A percentile compares a stretch with the other conserved stretches of the same genome.
phyloP scores from a whole-genome alignment of 2,888 invertebrate genomes.

The Eupithecia insigniata region DNA sequence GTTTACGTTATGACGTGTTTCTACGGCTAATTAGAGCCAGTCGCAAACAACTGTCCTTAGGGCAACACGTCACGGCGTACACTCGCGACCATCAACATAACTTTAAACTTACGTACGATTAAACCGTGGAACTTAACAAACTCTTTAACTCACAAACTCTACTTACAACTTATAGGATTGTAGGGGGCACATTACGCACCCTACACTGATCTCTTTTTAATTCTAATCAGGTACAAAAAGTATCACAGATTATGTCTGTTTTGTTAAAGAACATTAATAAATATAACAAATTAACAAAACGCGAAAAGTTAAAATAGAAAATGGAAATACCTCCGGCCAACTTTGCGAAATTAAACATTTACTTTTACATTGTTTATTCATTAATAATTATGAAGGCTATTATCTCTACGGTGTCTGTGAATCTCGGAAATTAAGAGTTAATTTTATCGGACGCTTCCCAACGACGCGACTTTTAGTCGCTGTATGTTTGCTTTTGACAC shows the following conservation, averaged over 20 bases:
- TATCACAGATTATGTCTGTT: neutral
- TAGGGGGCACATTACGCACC: no score
- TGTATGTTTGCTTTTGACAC: neutral
- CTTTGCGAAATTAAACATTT: conserved; percentile 42
- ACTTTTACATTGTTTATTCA: conserved; percentile 39
- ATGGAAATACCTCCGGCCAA: conserved; percentile 37
- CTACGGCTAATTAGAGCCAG: no score
- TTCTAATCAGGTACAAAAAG: neutral
- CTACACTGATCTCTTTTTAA: no score
- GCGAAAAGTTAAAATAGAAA: conserved; percentile 32
- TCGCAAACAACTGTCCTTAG: no score
- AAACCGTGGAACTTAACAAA: no score
- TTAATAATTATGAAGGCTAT: conserved; percentile 42
- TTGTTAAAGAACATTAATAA: conserved; percentile 8
- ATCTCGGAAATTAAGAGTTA: conserved; percentile 38
- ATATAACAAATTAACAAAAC: conserved; percentile 22
- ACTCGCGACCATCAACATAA: no score
- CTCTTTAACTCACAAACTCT: no score
- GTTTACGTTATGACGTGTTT: no score
- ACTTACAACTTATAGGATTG: no score
- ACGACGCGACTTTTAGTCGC: conserved; percentile 23
- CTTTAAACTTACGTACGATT: no score
- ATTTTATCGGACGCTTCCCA: conserved; percentile 17
- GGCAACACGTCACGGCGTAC: no score
- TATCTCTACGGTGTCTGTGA: conserved; percentile 39